Evolutionary conservation across 2,797 vertebrate species (phyloP).

Genomic region (Rousettus madagascariensis): DNA sequence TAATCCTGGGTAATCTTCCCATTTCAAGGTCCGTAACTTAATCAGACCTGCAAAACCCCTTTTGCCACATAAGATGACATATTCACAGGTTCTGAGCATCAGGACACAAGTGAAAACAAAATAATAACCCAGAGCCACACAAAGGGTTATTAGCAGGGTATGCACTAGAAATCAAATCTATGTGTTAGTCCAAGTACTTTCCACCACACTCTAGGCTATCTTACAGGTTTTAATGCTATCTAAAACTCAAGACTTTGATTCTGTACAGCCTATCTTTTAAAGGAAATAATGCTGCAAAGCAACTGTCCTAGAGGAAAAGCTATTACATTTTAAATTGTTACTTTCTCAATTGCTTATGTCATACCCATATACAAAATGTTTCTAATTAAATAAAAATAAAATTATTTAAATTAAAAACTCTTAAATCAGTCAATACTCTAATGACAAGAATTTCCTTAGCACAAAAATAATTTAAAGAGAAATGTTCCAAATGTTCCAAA

Average conservation of each 20-base stretch:
- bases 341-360: background rate
- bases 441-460: background rate
- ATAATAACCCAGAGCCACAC: background rate
- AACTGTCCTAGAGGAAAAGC: background rate
- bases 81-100: background rate
- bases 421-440: background rate
- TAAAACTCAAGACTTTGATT: slow-evolving; percentile 6
- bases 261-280: background rate
- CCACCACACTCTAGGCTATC: background rate
- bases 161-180: background rate
- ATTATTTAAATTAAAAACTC: background rate
- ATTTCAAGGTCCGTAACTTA: background rate
- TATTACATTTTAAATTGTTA: background rate
- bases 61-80: background rate
- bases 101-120: background rate
- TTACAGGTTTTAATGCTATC: background rate
- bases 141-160: background rate
- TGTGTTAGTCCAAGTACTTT: background rate
- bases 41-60: background rate
- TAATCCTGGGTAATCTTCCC: background rate
- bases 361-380: background rate
- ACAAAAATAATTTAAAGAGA: background rate
- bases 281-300: background rate
- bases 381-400: background rate
- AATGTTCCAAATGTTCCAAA: background rate